Conservation (phyloP, 2,797 vertebrate genomes). For the Florisuga fusca region DNA sequence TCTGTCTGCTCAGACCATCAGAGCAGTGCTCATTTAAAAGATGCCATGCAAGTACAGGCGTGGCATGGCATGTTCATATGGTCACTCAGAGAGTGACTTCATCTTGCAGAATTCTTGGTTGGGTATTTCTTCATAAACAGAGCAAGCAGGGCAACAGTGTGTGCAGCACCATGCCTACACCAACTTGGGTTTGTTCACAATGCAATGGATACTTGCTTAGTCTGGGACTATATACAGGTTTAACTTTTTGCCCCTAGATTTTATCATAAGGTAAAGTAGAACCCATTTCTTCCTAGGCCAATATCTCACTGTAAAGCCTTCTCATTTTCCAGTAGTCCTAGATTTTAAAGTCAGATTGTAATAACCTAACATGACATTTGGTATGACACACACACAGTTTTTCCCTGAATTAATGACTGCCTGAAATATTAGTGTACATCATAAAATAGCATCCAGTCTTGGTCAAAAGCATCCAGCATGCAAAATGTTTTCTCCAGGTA, state of each 20-base stretch:
- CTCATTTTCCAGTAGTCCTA: neutral
- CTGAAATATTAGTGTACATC: neutral
- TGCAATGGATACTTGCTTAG: neutral
- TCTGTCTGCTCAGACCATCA: neutral
- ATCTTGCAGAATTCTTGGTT: rapidly evolving
- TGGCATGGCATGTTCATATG: neutral
- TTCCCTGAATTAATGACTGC: neutral
- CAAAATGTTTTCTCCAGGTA: neutral
- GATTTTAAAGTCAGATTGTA: neutral
- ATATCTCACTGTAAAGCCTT: neutral
- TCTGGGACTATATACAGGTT: neutral
- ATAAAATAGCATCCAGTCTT: neutral
- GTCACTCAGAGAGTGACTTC: neutral
- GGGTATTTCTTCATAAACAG: neutral
- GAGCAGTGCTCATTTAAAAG: neutral
- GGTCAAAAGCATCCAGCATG: neutral
- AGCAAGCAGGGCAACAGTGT: neutral
- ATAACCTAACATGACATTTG: neutral
- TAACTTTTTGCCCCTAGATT: neutral
- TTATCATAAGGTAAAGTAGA: neutral
- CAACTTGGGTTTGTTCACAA: neutral
- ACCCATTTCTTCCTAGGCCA: neutral
- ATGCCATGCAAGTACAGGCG: neutral
- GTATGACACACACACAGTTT: neutral
- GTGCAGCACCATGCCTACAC: rapidly evolving